Evolutionary conservation across 1,140 invertebrate species (phyloP), one percentile per base, ranked within the genome.

Genomic region (Contarinia nasturtii): DNA sequence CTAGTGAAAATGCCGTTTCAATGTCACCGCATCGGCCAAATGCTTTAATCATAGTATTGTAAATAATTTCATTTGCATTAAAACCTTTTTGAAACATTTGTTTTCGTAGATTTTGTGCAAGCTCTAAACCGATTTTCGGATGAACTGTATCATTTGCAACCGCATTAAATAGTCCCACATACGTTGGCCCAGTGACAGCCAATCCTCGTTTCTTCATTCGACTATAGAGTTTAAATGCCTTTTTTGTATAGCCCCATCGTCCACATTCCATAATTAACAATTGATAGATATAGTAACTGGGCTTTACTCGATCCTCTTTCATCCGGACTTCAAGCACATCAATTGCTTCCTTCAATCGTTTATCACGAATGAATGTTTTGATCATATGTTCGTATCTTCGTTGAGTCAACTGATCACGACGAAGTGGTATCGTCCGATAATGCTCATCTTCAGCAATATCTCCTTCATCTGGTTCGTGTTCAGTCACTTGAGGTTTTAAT

Each of bases 31-130:
- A 83, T 51, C 77, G 65, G 2, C 84, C 86, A 71, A 86, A 95
- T 2, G 86, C 85, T 72, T 90, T 93, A 8, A 94, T 83, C 77
- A 93, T 81, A 4, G 80, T 73, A 73, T 90, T 80, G 53, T 87
- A 92, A 58, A 83, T 86, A 3, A 75, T 75, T 1, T 76, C 56
- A 64, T 89, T 91, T 2, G 82, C 72, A 42, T 72, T 55, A 52
- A 78, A 66, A 5, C 71, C 68, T 54, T 81, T 83, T 50, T 80
- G 71, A 41, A 70, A 57, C 70, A 91, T 80, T 17, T 76, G 64
- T 51, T 76, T 61, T 46, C 77, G 61, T 22, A 92, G 66, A 50
- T 74, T 56, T 22, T 61, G 69, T 0, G 86, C 84, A 56, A 74
- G 65, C 42, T 70, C 65, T 22, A 81, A 59, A 20, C 79, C 78